Base-by-base conservation (phyloP, 2,888 invertebrate species). In the Phengaris alcon region DNA sequence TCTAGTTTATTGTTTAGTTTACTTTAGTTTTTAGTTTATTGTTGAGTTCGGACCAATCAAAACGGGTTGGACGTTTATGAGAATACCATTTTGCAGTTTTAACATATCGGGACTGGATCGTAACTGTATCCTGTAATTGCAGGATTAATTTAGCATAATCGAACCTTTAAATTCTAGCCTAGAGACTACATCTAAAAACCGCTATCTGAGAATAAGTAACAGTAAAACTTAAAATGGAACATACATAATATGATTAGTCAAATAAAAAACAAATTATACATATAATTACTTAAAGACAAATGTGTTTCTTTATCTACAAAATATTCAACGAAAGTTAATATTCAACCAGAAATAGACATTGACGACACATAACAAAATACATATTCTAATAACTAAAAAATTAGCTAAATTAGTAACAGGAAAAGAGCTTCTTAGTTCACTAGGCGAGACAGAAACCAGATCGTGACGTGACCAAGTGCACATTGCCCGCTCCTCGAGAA, bases 391-490 rank as follows among this genome's bases (percentile, higher is more conserved):
- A 64, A 2, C 64, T 64, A 44, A 44, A 64, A 64, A 64, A 12
- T 64, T 64, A 35, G 64, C 35, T 35, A 64, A 35, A 64, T 64
- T 64, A 44, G 10, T 64, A 64, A 9, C 46, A 69, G 69, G 48
- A 48, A 68, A 69, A 69, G n/a, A 48, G 15, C 69, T 0, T 46
- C 44, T 59, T 10, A 64, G 64, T 64, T 64, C 1, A 59, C 59
- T 22, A 64, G 44, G 35, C 64, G 64, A 64, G 10, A 64, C 64
- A 64, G 35, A 64, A 64, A 64, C 64, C 54, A 69, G 69, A 70
- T 48, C 52, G 69, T 75, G 75, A 75, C 75, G 70, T 55, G 69
- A 46, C 57, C 55, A 55, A 55, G 54, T 57, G 57, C 70, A 69
- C 70, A 59, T 75, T 57, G 69, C 69, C n/a, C 35, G 15, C 44